Evolutionary conservation across 1,140 invertebrate genomes (phyloP).

Genomic region (Meloidogyne floridensis): DNA sequence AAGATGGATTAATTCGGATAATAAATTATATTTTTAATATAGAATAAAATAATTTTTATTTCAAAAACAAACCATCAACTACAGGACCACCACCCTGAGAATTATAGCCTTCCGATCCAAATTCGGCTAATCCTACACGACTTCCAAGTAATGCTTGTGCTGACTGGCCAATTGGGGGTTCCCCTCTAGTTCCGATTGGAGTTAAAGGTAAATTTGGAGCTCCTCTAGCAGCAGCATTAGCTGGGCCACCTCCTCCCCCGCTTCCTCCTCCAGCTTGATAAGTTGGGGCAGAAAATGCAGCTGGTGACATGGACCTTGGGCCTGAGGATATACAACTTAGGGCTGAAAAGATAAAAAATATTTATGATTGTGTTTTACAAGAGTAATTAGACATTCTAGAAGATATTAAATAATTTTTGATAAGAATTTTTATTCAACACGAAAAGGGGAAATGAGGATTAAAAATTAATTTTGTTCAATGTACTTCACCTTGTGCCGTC

Average conservation of each 20-base stretch:
- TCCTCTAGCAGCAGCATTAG: conserved; percentile 10
- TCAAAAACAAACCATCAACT: conserved; percentile 43
- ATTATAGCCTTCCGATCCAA: conserved; percentile 64
- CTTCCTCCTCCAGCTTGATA: not conserved
- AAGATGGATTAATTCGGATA: too few relatives aligned
- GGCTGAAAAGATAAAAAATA: not conserved
- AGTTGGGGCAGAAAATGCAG: not conserved
- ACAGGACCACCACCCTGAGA: conserved; percentile 63
- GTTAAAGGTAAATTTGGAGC: conserved; percentile 29
- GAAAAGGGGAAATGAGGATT: too few relatives aligned
- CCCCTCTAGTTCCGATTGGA: conserved; percentile 19
- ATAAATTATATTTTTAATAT: too few relatives aligned
- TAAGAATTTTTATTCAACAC: too few relatives aligned
- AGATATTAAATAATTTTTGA: too few relatives aligned
- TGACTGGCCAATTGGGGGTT: conserved; percentile 7
- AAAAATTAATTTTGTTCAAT: too few relatives aligned
- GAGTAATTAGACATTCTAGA: too few relatives aligned
- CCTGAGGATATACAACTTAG: not conserved
- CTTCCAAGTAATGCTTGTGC: conserved; percentile 33
- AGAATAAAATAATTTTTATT: conserved; percentile 2
- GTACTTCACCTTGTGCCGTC: not conserved
- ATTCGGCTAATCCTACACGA: conserved; percentile 49
- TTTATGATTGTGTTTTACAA: not conserved
- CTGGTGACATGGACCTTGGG: not conserved
- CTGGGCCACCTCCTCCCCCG: not conserved